These are phyloP conservation scores for Noctua fimbriata DNA, from an alignment of 2,888 invertebrate genomes.

Conservation along the genomic window DNA sequence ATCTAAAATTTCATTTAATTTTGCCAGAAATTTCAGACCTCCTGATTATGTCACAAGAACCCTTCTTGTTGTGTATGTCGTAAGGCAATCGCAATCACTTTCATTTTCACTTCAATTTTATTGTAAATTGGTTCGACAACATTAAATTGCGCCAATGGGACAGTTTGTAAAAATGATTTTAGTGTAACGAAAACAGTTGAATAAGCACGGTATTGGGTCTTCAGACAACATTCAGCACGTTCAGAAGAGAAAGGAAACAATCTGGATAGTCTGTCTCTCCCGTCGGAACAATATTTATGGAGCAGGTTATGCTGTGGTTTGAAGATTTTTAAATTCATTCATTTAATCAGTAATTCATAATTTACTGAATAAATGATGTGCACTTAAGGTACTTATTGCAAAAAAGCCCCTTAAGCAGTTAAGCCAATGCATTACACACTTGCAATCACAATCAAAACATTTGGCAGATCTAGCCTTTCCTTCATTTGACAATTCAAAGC, in stretches of 20 bases:
- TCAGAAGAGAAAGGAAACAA: neutral
- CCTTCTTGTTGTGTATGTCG: neutral
- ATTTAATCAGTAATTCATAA: neutral
- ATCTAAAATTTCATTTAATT: too few species aligned
- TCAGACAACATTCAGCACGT: neutral
- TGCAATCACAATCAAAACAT: too few species aligned
- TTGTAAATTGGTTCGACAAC: neutral
- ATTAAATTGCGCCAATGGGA: neutral
- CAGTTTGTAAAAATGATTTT: neutral
- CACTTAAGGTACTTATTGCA: too few species aligned
- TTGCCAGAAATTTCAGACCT: neutral
- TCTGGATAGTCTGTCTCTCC: neutral
- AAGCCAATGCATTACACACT: too few species aligned
- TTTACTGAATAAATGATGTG: neutral
- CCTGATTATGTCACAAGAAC: slow-evolving; percentile 7
- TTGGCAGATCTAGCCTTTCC: too few species aligned
- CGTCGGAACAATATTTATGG: neutral
- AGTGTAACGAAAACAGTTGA: neutral
- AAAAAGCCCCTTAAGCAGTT: too few species aligned
- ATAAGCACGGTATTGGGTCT: neutral
- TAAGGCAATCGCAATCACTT: neutral
- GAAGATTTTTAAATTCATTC: too few species aligned
- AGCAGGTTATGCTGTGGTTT: too few species aligned
- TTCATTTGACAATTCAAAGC: too few species aligned
- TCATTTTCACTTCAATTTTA: slow-evolving; percentile 10